Evolutionary conservation across 2,113 vertebrate genomes (phyloP).

Genomic region (Tragelaphus buxtoni): DNA sequence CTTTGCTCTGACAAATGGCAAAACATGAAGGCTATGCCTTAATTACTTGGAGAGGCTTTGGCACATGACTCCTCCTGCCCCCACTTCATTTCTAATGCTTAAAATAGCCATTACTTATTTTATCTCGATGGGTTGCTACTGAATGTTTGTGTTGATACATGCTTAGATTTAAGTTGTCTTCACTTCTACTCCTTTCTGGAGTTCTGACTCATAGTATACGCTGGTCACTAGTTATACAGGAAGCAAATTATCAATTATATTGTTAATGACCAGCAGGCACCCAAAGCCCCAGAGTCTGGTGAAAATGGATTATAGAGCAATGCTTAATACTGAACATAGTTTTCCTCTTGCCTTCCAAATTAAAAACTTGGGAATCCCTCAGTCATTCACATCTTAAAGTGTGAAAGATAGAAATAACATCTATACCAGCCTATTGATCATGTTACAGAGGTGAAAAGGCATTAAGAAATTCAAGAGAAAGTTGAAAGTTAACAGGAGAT

Average conservation of each 20-base stretch:
- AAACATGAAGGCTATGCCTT: slow-evolving; percentile 51
- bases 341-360: neutral
- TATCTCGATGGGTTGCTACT: neutral
- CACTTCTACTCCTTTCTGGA: neutral
- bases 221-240: neutral
- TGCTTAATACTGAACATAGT: neutral
- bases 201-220: neutral
- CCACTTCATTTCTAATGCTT: neutral
- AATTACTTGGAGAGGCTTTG: slow-evolving; percentile 60
- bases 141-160: neutral
- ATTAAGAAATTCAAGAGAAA: neutral
- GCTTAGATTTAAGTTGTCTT: neutral
- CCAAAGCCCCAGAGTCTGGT: neutral
- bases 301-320: neutral
- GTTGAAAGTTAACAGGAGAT: neutral
- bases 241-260: neutral
- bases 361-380: neutral
- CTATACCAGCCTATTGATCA: neutral
- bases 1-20: slow-evolving; percentile 69
- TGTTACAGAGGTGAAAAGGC: neutral
- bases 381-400: neutral
- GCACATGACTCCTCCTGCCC: neutral
- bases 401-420: neutral
- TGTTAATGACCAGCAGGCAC: neutral
- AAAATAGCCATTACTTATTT: slow-evolving; percentile 44